phyloP scores from a whole-genome alignment of 1,140 invertebrate species.

The Branchinecta lindahli region DNA sequence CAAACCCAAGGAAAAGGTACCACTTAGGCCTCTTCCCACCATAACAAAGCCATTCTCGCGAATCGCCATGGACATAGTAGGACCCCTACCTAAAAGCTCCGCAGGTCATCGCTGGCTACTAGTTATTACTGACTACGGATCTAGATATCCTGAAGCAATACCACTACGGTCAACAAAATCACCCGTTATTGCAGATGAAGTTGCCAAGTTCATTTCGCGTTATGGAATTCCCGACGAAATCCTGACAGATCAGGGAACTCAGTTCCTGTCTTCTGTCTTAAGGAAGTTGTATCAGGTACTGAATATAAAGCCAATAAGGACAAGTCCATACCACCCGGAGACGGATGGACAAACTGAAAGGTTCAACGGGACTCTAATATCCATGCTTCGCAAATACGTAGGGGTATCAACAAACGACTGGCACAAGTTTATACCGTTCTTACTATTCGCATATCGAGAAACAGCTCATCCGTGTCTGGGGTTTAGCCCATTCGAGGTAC shows the following conservation, averaged over 20 bases:
- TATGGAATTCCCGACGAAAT: slow-evolving; percentile 22
- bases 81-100: too few species aligned
- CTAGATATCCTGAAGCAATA: slow-evolving; percentile 12
- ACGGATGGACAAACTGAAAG: slow-evolving; percentile 23
- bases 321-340: slow-evolving; percentile 21
- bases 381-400: slow-evolving; percentile 21
- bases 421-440: slow-evolving; percentile 11
- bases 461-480: neutral
- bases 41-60: slow-evolving; percentile 1
- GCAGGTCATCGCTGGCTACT: too few species aligned
- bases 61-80: neutral
- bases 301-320: slow-evolving; percentile 21
- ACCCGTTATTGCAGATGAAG: slow-evolving; percentile 12
- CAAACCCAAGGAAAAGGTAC: slow-evolving; percentile 10
- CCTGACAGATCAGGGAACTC: slow-evolving; percentile 23
- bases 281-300: slow-evolving; percentile 21
- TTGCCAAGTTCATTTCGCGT: slow-evolving; percentile 11
- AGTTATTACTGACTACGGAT: neutral
- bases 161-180: slow-evolving; percentile 5
- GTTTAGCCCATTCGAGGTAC: neutral
- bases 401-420: neutral
- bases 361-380: slow-evolving; percentile 25
- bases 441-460: slow-evolving; percentile 9
- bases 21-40: slow-evolving; percentile 2
- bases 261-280: slow-evolving; percentile 19